A percentile compares a stretch with the other conserved stretches of the same genome.
phyloP scores from a whole-genome alignment of 2,797 vertebrate genomes.

The Sebastes melanostomus region DNA sequence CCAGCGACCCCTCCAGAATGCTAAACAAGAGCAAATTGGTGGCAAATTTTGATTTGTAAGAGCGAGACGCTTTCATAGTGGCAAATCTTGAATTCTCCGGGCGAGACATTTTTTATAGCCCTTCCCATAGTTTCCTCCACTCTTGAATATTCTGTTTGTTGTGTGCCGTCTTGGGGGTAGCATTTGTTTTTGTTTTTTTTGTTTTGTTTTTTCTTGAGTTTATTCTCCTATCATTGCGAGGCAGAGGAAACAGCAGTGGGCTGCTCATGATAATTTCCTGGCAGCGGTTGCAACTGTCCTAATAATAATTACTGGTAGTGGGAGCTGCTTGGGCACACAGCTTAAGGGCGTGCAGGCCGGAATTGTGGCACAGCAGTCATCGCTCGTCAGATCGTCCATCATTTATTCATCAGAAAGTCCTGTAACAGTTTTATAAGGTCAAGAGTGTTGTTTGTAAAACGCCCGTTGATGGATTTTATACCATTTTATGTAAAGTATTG shows the following conservation, averaged over 20 bases:
- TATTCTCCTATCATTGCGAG: slow-evolving; percentile 54
- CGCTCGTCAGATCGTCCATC: background rate
- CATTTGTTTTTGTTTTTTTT: slow-evolving; percentile 44
- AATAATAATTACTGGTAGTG: slow-evolving; percentile 56
- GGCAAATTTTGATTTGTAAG: slow-evolving; percentile 73
- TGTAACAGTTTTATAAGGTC: slow-evolving; percentile 20
- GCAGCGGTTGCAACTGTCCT: slow-evolving; percentile 63
- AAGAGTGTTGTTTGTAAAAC: background rate
- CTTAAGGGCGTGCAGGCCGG: slow-evolving; percentile 1
- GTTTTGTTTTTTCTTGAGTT: slow-evolving; percentile 41
- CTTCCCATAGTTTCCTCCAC: slow-evolving; percentile 46
- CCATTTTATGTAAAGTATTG: background rate
- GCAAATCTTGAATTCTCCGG: slow-evolving; percentile 66
- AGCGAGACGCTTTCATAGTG: slow-evolving; percentile 52
- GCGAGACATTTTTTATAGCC: slow-evolving; percentile 52
- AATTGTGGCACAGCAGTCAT: background rate
- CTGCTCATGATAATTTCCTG: slow-evolving; percentile 66
- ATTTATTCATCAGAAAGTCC: slow-evolving; percentile 16
- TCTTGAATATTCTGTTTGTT: slow-evolving; percentile 73
- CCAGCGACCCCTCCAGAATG: slow-evolving; percentile 54
- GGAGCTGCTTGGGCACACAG: slow-evolving; percentile 30
- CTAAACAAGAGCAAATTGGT: slow-evolving; percentile 64
- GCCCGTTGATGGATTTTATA: background rate
- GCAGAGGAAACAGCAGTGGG: slow-evolving; percentile 61
- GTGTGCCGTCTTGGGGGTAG: slow-evolving; percentile 49